A percentile compares a stretch with the other conserved stretches of the same genome.
Evolutionary conservation across 2,113 vertebrate genomes (phyloP).

Genomic region (Morone saxatilis): DNA sequence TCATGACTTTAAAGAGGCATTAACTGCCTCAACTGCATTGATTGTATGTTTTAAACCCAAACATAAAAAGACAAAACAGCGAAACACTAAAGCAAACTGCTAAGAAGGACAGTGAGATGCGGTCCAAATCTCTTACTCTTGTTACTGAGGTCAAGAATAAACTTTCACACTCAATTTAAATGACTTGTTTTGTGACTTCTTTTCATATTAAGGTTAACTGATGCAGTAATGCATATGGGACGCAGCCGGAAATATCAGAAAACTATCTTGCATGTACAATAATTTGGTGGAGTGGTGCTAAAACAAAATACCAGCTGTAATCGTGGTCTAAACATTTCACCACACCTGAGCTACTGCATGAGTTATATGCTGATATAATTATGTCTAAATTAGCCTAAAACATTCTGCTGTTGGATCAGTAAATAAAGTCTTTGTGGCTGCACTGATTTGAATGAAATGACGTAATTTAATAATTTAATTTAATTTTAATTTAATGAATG

Average conservation of each 20-base stretch:
- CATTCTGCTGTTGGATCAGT: slow-evolving; percentile 40
- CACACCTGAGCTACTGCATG: slow-evolving; percentile 48
- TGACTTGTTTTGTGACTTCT: not conserved
- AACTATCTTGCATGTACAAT: slow-evolving; percentile 1
- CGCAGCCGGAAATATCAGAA: not conserved
- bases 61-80: not conserved
- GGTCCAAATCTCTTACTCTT: not conserved
- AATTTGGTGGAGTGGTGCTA: slow-evolving; percentile 11
- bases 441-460: slow-evolving; percentile 35
- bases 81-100: not conserved
- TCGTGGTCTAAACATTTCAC: slow-evolving; percentile 17
- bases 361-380: not conserved
- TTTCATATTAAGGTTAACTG: slow-evolving; percentile 26
- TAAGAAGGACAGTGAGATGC: not conserved
- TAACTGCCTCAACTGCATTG: not conserved
- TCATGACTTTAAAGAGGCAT: not conserved
- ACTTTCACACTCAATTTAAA: slow-evolving; percentile 6
- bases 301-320: slow-evolving; percentile 19
- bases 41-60: not conserved
- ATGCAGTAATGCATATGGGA: not conserved
- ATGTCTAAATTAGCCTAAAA: slow-evolving; percentile 23
- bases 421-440: slow-evolving; percentile 12
- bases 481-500: not conserved
- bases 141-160: not conserved
- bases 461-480: not conserved